Evolutionary conservation across 2,888 invertebrate species (phyloP), one percentile per base, ranked within the genome.

Genomic region (Peribatodes rhomboidaria): DNA sequence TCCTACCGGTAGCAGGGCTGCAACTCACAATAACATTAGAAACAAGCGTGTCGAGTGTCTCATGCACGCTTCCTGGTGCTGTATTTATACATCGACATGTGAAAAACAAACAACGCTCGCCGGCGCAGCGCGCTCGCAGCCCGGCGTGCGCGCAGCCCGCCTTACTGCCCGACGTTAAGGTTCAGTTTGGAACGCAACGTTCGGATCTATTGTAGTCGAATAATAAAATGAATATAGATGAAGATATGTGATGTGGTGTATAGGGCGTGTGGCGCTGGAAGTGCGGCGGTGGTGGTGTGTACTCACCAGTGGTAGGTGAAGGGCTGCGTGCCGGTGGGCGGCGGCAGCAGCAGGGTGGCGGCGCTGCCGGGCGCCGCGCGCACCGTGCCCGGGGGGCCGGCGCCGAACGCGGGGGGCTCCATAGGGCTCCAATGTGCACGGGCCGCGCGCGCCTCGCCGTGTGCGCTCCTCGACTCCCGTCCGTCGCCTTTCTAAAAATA

Each of bases 401-500:
- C 76, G 74, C 81, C 79, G 82, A 90, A 91, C 77, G 81, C 82
- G 73, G 89, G 92, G 85, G 90, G 89, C 87, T 88, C 89, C 91
- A 91, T 90, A 82, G 85, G 87, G 83, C 88, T 88, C 87, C 89
- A 85, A 83, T 86, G 88, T 85, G 82, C 85, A 86, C 89, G 82
- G 84, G 79, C 82, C 92, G 90, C 90, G 90, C 89, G 90, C 92
- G 89, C 78, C 79, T 78, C 77, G 80, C 84, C 87, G 90, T 90
- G 88, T 89, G 90, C 89, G 87, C 82, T 77, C 79, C 75, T 77
- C 76, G 79, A 79, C 81, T 82, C 83, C 83, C 86, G 85, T 80
- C 82, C 84, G 88, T 89, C 90, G 86, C 87, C 90, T 91, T 89
- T 89, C 92, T 92, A 93, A 88, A 92, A 92, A 93, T 93, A 93